Conservation (phyloP, 2,888 invertebrate species). For the Morinoia aosen region DNA sequence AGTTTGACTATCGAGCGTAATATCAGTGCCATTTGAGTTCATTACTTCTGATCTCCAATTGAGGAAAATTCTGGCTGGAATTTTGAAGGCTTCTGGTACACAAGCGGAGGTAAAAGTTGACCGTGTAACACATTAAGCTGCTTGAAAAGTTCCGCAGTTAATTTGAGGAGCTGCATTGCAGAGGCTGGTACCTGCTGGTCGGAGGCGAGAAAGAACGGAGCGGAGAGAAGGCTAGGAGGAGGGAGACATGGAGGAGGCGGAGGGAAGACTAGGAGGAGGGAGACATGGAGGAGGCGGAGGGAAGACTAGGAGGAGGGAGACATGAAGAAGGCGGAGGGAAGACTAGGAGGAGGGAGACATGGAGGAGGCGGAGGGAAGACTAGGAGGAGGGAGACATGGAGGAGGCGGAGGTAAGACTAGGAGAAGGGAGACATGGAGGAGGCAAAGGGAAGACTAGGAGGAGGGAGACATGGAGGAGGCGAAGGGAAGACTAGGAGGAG, state of each 20-base stretch:
- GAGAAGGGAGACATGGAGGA: background rate
- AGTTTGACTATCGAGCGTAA: background rate
- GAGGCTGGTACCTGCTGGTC: too few species aligned
- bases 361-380: background rate
- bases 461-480: background rate
- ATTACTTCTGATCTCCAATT: background rate
- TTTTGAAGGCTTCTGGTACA: background rate
- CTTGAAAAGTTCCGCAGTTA: background rate
- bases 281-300: background rate
- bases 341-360: background rate
- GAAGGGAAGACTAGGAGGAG: background rate
- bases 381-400: too few species aligned
- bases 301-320: too few species aligned
- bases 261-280: background rate
- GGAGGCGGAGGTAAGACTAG: too few species aligned
- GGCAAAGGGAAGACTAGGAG: too few species aligned
- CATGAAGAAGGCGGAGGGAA: too few species aligned
- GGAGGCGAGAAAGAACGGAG: background rate
- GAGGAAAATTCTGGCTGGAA: background rate
- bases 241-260: background rate
- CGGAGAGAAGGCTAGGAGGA: background rate
- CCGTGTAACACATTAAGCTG: background rate
- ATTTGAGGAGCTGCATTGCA: too few species aligned
- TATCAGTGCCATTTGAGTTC: background rate
- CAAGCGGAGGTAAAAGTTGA: background rate